phyloP scores from a whole-genome alignment of 2,888 invertebrate genomes.

The Acleris laterana region DNA sequence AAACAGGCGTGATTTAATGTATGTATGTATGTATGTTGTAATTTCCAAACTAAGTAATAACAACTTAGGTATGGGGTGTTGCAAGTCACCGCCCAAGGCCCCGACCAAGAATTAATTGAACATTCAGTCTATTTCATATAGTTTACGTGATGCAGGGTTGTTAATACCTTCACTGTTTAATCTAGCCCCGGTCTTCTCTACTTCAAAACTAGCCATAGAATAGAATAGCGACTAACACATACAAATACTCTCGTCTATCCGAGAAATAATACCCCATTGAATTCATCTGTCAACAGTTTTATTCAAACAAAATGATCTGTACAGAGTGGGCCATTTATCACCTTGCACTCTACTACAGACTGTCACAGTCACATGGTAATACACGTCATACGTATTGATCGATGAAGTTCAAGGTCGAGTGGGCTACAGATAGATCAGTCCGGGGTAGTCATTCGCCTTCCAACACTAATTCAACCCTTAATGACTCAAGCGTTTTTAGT shows the following conservation, averaged over 20 bases:
- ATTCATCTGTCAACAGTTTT: conserved; percentile 25
- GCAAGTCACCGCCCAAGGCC: too few species aligned
- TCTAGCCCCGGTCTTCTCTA: not conserved
- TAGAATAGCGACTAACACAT: conserved; percentile 8
- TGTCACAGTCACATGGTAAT: conserved; percentile 48
- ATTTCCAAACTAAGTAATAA: too few species aligned
- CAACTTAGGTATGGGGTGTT: too few species aligned
- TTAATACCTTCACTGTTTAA: too few species aligned
- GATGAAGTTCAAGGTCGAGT: conserved; percentile 70
- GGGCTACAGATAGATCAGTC: conserved; percentile 49
- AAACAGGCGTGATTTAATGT: too few species aligned
- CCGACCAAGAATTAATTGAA: too few species aligned
- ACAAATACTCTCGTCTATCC: not conserved
- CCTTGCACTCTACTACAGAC: conserved; percentile 48
- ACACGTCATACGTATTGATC: conserved; percentile 71
- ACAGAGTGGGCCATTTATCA: conserved; percentile 58
- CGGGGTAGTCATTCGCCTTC: conserved; percentile 47
- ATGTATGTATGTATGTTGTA: too few species aligned
- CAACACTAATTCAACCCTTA: conserved; percentile 48
- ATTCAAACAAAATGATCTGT: conserved; percentile 48
- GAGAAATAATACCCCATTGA: conserved; percentile 1
- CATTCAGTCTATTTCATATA: too few species aligned
- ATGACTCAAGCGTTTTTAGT: conserved; percentile 48
- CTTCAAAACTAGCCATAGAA: conserved; percentile 16
- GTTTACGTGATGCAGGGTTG: too few species aligned